phyloP scores from a whole-genome alignment of 2,797 vertebrate species.

The Typhlichthys subterraneus region DNA sequence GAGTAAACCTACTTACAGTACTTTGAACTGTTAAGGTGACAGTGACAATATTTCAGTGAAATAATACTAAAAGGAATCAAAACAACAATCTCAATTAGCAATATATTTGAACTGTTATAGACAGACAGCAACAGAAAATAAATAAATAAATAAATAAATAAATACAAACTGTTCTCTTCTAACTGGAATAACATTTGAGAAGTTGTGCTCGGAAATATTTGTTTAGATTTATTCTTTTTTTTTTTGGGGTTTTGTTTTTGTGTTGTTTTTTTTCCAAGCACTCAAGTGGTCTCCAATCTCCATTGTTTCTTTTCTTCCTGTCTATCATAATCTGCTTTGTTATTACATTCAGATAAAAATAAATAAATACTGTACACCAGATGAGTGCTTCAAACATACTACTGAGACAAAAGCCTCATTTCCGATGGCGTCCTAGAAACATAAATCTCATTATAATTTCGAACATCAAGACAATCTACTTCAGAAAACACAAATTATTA shows the following conservation, averaged over 20 bases:
- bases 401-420: conserved; percentile 79
- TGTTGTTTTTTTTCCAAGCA: conserved; percentile 46
- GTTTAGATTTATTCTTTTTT: conserved; percentile 32
- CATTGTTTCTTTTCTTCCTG: conserved; percentile 63
- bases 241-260: conserved; percentile 19
- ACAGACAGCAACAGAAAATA: too few relatives aligned
- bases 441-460: conserved; percentile 84
- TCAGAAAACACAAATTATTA: conserved; percentile 76
- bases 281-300: conserved; percentile 48
- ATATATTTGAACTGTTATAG: too few relatives aligned
- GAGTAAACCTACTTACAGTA: too few relatives aligned
- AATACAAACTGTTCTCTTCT: neutral
- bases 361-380: conserved; percentile 45
- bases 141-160: too few relatives aligned
- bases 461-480: conserved; percentile 81
- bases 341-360: conserved; percentile 66
- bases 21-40: too few relatives aligned
- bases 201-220: conserved; percentile 7
- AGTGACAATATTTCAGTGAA: too few relatives aligned
- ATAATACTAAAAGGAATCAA: too few relatives aligned
- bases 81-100: too few relatives aligned
- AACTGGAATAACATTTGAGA: neutral
- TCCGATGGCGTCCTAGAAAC: conserved; percentile 82
- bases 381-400: conserved; percentile 73
- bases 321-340: conserved; percentile 74